Conservation (phyloP, 2,888 invertebrate genomes). For the Napeogenes sylphis region DNA sequence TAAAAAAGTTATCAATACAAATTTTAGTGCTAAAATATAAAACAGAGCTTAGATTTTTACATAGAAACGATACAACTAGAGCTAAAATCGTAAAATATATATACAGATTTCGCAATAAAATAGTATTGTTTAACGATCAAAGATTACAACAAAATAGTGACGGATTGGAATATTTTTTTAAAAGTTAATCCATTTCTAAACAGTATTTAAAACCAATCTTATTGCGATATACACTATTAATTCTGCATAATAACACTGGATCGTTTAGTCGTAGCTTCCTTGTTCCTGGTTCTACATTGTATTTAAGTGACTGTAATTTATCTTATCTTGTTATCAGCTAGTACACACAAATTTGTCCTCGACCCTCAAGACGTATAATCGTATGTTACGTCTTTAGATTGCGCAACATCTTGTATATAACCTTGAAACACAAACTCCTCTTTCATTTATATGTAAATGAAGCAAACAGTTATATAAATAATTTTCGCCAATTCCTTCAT, state of each 20-base stretch:
- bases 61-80: not conserved
- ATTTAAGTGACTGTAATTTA: not conserved
- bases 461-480: not conserved
- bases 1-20: too few species aligned
- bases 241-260: not conserved
- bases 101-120: not conserved
- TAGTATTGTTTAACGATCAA: too few species aligned
- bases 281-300: constrained; percentile 15
- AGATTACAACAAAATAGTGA: too few species aligned
- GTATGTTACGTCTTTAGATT: constrained; percentile 28
- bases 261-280: constrained; percentile 6
- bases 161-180: too few species aligned
- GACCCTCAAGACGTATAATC: constrained; percentile 29
- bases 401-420: constrained; percentile 19
- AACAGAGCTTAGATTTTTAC: not conserved
- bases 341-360: constrained; percentile 30
- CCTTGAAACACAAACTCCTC: not conserved
- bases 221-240: too few species aligned
- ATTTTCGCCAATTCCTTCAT: not conserved
- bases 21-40: not conserved
- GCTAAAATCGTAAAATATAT: not conserved
- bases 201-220: too few species aligned
- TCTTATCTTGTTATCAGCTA: constrained; percentile 13
- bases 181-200: too few species aligned
- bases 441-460: not conserved